Evolutionary conservation across 1,140 invertebrate genomes (phyloP).

Genomic region (Chironomus tepperi): DNA sequence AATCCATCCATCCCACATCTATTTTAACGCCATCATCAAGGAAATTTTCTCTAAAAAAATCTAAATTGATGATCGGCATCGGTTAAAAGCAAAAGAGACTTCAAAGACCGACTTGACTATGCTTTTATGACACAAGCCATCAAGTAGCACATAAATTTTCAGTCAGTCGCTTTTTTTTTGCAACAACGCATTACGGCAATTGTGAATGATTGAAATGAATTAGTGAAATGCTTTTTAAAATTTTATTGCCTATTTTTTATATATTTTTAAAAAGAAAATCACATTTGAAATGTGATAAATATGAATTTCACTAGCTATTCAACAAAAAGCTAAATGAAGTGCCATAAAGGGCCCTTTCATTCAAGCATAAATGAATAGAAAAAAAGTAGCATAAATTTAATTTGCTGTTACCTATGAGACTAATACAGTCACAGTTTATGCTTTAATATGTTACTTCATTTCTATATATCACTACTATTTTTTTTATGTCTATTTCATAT

Average conservation of each 20-base stretch:
- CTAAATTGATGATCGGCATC: slow-evolving; percentile 12
- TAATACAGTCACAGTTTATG: background rate
- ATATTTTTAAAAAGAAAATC: background rate
- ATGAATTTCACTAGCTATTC: background rate
- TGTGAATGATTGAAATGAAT: slow-evolving; percentile 8
- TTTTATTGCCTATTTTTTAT: background rate
- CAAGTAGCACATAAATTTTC: slow-evolving; percentile 8
- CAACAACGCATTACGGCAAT: background rate
- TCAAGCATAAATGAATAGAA: background rate
- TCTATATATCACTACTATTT: background rate
- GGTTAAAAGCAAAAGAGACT: background rate
- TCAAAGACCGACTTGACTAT: background rate
- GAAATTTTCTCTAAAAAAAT: background rate
- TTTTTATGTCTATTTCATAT: background rate
- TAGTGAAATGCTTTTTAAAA: background rate
- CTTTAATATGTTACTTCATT: slow-evolving; percentile 20
- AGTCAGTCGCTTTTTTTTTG: background rate
- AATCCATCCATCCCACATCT: too few species aligned
- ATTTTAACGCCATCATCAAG: too few species aligned
- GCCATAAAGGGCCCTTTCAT: slow-evolving; percentile 20
- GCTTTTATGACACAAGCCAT: slow-evolving; percentile 1
- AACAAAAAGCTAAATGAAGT: background rate
- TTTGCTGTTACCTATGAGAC: slow-evolving; percentile 2
- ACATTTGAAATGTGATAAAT: background rate
- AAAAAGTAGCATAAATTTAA: background rate